Percentiles rank a stretch among this genome's conserved stretches.
Conservation (phyloP, 2,113 vertebrate species). For the Protomyctophum bolini region DNA sequence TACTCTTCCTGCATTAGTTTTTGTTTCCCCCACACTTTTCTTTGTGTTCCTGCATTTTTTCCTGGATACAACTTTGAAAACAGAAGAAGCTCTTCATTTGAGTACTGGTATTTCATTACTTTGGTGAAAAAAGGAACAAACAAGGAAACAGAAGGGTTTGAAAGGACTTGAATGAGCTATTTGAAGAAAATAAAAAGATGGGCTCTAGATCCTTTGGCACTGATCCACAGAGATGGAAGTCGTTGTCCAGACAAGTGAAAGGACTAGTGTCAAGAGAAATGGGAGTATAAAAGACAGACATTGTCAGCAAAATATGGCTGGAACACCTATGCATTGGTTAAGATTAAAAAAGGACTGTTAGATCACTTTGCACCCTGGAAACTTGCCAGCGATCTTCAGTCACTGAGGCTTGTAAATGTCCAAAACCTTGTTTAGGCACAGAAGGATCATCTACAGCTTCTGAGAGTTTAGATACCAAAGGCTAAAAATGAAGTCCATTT, state of each 20-base stretch:
- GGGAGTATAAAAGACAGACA: conserved; percentile 38
- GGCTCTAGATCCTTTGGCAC: conserved; percentile 83
- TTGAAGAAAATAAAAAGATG: conserved; percentile 55
- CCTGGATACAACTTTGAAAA: conserved; percentile 75
- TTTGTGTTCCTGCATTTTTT: conserved; percentile 71
- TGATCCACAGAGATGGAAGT: conserved; percentile 77
- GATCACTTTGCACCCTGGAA: conserved; percentile 51
- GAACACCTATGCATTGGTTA: conserved; percentile 58
- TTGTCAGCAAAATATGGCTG: conserved; percentile 38
- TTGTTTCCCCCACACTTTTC: conserved; percentile 62
- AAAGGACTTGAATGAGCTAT: conserved; percentile 78
- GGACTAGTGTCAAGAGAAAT: conserved; percentile 29
- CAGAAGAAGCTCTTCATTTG: conserved; percentile 74
- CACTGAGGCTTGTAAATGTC: conserved; percentile 50
- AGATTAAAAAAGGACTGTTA: conserved; percentile 59
- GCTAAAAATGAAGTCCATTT: conserved; percentile 55
- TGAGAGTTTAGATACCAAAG: conserved; percentile 67
- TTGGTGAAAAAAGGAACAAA: conserved; percentile 49
- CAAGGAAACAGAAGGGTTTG: conserved; percentile 48
- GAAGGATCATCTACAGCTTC: conserved; percentile 34
- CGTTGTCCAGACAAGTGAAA: conserved; percentile 34
- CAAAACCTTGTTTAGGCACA: conserved; percentile 39
- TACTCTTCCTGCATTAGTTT: conserved; percentile 77
- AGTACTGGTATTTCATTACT: conserved; percentile 69
- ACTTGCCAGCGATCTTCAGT: conserved; percentile 30